A percentile compares a stretch with the other conserved stretches of the same genome.
Evolutionary conservation across 2,113 vertebrate species (phyloP).

Genomic region (Pterocles gutturalis): DNA sequence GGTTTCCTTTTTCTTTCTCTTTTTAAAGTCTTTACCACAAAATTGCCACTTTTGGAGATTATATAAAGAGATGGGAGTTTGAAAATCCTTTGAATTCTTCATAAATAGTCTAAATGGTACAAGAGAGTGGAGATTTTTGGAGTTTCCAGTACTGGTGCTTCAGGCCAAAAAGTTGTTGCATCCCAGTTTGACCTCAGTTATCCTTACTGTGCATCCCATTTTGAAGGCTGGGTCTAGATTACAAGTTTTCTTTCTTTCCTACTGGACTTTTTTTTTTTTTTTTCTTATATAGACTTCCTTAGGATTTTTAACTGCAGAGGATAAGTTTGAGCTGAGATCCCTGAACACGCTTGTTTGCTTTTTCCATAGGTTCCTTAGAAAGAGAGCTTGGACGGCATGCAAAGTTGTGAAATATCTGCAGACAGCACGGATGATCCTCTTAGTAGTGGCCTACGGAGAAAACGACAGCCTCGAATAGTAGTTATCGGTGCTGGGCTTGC

Average conservation of each 20-base stretch:
- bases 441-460: slow-evolving; percentile 91
- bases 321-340: neutral
- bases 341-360: neutral
- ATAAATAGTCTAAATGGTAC: neutral
- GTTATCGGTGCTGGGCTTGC: slow-evolving; percentile 96
- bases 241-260: neutral
- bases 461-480: slow-evolving; percentile 97
- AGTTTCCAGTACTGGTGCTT: neutral
- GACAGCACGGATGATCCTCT: slow-evolving; percentile 99
- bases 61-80: slow-evolving; percentile 5
- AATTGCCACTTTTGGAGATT: slow-evolving; percentile 26
- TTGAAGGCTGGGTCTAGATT: neutral
- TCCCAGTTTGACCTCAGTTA: slow-evolving; percentile 13
- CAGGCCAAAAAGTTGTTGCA: neutral
- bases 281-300: neutral
- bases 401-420: slow-evolving; percentile 99
- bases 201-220: neutral
- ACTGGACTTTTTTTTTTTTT: neutral
- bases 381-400: slow-evolving; percentile 98
- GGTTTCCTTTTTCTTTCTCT: neutral
- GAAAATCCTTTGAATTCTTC: neutral
- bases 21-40: slow-evolving; percentile 18
- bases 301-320: neutral
- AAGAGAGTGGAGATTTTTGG: slow-evolving; percentile 19
- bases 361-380: slow-evolving; percentile 86